These are phyloP conservation scores for Lates japonicus DNA, from an alignment of 2,797 vertebrate species.

Conservation along the genomic window DNA sequence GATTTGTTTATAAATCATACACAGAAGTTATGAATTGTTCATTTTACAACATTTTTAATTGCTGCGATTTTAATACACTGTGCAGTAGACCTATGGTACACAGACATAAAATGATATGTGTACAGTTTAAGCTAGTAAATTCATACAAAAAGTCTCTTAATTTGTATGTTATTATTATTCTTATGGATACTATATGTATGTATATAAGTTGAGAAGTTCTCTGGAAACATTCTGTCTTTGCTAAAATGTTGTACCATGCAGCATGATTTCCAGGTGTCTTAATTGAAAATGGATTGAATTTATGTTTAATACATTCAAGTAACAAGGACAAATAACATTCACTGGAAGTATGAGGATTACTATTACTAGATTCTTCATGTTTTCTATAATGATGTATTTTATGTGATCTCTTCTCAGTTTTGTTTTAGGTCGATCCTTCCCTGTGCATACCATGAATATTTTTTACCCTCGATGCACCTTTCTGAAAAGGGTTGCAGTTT, in stretches of 20 bases:
- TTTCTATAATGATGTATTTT: background rate
- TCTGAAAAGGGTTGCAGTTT: slow-evolving; percentile 70
- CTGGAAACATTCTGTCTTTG: too few species aligned
- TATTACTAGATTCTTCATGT: too few species aligned
- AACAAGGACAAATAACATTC: too few species aligned
- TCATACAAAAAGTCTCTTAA: background rate
- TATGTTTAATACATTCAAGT: too few species aligned
- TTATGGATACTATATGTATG: background rate
- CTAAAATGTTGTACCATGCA: too few species aligned
- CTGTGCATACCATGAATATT: slow-evolving; percentile 70
- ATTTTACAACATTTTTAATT: background rate
- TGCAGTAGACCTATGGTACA: background rate
- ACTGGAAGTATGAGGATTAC: too few species aligned
- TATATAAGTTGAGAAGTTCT: background rate
- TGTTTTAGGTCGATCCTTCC: slow-evolving; percentile 4
- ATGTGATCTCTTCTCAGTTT: background rate
- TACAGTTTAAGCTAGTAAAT: background rate
- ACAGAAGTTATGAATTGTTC: background rate
- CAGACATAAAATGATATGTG: background rate
- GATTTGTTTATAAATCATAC: background rate
- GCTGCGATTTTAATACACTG: background rate
- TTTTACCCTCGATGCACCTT: slow-evolving; percentile 63
- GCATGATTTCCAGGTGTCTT: too few species aligned
- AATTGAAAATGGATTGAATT: too few species aligned
- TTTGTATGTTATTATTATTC: background rate